A percentile compares a stretch with the other conserved stretches of the same genome.
These are phyloP conservation scores for Tetramorium parvispinum DNA, from an alignment of 1,140 invertebrate genomes.

Conservation along the genomic window DNA sequence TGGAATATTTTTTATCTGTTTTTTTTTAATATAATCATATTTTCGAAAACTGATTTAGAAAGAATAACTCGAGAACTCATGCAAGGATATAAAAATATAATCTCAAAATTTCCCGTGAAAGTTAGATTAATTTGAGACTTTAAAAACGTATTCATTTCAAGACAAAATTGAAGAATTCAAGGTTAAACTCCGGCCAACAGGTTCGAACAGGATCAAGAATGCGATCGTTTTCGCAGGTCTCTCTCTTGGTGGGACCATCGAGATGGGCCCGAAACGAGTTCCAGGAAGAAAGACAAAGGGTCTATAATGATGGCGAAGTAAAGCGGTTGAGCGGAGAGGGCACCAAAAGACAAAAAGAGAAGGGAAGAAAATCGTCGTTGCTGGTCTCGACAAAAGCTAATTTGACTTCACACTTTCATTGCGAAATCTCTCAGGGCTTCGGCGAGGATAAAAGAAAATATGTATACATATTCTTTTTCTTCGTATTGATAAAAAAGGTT, in stretches of 20 bases:
- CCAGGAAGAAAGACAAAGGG: conserved; percentile 73
- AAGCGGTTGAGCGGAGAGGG: not conserved
- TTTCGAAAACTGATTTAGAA: not conserved
- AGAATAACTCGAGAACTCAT: not conserved
- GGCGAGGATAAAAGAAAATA: conserved; percentile 50
- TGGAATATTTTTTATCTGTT: not conserved
- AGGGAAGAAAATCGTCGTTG: conserved; percentile 54
- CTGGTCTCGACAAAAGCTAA: conserved; percentile 64
- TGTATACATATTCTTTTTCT: not conserved
- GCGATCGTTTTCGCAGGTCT: conserved; percentile 57
- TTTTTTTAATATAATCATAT: not conserved
- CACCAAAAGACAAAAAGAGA: not conserved
- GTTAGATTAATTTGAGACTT: not conserved
- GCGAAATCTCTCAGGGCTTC: conserved; percentile 27
- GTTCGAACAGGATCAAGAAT: conserved; percentile 44
- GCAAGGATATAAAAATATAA: not conserved
- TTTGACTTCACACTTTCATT: conserved; percentile 70
- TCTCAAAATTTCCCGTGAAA: not conserved
- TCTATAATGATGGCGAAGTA: conserved; percentile 55
- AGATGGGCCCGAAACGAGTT: conserved; percentile 72
- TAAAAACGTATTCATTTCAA: conserved; percentile 10
- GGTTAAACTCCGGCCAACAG: conserved; percentile 8
- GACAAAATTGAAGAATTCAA: not conserved
- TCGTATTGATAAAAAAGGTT: not conserved
- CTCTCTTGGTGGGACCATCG: conserved; percentile 10